These are phyloP conservation scores for Orycteropus afer DNA, from an alignment of 2,113 vertebrate genomes.

Conservation along the genomic window DNA sequence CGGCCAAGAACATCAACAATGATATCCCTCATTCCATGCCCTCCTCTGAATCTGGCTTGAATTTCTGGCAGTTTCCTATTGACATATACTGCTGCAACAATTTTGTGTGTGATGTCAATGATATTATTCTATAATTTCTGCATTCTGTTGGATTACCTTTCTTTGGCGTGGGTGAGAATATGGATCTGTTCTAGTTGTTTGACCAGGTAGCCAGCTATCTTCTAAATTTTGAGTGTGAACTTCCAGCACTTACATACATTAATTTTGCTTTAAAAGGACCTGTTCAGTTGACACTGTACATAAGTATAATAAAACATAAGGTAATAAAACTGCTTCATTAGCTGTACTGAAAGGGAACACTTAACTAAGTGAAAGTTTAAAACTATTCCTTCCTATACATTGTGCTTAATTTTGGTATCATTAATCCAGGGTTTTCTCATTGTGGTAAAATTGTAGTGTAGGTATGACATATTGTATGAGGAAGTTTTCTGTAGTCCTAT, in stretches of 20 bases:
- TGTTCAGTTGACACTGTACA: neutral
- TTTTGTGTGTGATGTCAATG: too few relatives aligned
- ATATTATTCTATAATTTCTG: too few relatives aligned
- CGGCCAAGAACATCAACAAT: too few relatives aligned
- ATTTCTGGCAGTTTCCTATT: too few relatives aligned
- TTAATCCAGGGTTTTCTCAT: neutral
- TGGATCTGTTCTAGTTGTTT: too few relatives aligned
- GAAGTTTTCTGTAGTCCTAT: rapidly evolving
- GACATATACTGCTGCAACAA: too few relatives aligned
- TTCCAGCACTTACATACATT: neutral
- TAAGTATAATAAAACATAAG: neutral
- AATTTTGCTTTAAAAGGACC: neutral
- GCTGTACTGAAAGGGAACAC: neutral
- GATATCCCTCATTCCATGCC: too few relatives aligned
- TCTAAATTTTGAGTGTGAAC: too few relatives aligned
- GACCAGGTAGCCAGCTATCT: too few relatives aligned
- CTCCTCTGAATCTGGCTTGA: too few relatives aligned
- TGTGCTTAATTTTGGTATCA: neutral
- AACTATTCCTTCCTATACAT: neutral
- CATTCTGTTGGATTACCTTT: too few relatives aligned
- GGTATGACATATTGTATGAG: neutral
- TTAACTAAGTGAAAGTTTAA: neutral
- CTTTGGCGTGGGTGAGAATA: too few relatives aligned
- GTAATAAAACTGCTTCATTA: neutral
- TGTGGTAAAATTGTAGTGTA: neutral